A percentile compares a stretch with the other conserved stretches of the same genome.
Evolutionary conservation across 2,113 vertebrate genomes (phyloP).

Genomic region (Lutjanus erythropterus): DNA sequence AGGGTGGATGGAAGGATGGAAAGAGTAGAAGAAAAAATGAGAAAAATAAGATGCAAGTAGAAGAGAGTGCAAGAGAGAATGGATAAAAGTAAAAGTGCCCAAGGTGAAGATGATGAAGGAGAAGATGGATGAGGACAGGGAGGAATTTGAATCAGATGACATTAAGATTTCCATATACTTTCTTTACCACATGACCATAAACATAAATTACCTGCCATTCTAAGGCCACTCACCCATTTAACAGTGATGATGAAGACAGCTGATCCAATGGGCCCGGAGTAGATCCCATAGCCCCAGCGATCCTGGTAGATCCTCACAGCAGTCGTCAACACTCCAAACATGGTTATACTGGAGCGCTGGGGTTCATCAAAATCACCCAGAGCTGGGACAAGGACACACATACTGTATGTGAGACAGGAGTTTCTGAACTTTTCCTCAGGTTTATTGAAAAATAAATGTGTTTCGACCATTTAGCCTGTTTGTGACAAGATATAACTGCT

Average conservation of each 20-base stretch:
- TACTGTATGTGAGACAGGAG: not conserved
- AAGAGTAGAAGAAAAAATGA: not conserved
- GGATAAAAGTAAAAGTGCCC: not conserved
- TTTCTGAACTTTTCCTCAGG: not conserved
- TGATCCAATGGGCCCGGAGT: constrained; percentile 94
- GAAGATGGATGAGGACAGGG: too few relatives aligned
- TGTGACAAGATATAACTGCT: too few relatives aligned
- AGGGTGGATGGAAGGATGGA: too few relatives aligned
- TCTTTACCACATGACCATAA: not conserved
- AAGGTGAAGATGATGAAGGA: not conserved
- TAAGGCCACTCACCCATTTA: constrained; percentile 90
- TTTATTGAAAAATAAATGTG: not conserved
- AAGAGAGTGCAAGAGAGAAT: too few relatives aligned
- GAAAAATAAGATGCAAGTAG: not conserved
- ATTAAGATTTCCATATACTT: not conserved
- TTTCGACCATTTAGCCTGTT: too few relatives aligned
- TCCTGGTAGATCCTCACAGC: constrained; percentile 95
- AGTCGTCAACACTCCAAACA: constrained; percentile 94
- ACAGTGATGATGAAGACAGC: constrained; percentile 92
- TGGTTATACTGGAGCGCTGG: constrained; percentile 90
- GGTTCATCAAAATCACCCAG: constrained; percentile 97
- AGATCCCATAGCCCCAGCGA: constrained; percentile 94
- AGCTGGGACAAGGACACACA: constrained; percentile 76
- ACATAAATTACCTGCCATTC: not conserved
- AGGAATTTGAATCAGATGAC: not conserved